Conservation (phyloP, 2,888 invertebrate genomes). For the Embidobia sp. region DNA sequence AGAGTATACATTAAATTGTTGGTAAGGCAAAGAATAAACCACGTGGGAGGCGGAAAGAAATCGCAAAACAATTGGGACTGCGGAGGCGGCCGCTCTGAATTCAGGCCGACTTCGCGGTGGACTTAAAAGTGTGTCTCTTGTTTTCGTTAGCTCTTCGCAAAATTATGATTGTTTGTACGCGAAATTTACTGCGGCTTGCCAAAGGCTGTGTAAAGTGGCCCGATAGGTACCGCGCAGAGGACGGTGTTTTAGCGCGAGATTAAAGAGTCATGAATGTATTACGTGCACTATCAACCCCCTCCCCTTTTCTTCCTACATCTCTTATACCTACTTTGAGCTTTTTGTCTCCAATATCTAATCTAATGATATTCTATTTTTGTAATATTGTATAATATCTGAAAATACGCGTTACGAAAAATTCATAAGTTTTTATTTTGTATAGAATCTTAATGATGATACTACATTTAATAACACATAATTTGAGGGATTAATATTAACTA, state of each 20-base stretch:
- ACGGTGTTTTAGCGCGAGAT: constrained; percentile 74
- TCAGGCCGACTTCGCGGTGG: constrained; percentile 77
- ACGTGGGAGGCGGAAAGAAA: constrained; percentile 67
- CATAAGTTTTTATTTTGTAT: too few species aligned
- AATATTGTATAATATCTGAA: too few species aligned
- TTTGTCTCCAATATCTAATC: too few species aligned
- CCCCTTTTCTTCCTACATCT: constrained; percentile 24
- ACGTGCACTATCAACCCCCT: constrained; percentile 69
- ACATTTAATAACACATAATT: too few species aligned
- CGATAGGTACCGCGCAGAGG: constrained; percentile 51
- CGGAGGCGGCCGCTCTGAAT: constrained; percentile 79
- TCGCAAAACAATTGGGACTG: constrained; percentile 79
- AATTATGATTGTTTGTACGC: constrained; percentile 81
- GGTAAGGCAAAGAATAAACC: constrained; percentile 30
- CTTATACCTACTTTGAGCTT: too few species aligned
- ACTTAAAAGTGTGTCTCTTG: constrained; percentile 76
- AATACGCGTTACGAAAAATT: too few species aligned
- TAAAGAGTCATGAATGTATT: constrained; percentile 76
- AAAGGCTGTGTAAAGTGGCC: constrained; percentile 59
- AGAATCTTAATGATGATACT: too few species aligned
- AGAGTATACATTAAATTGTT: constrained; percentile 51
- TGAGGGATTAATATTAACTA: too few species aligned
- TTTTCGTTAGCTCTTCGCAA: constrained; percentile 78
- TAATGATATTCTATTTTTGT: too few species aligned
- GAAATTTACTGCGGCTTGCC: constrained; percentile 77